Conservation (phyloP, 1,140 invertebrate species). For the Marisa cornuarietis region DNA sequence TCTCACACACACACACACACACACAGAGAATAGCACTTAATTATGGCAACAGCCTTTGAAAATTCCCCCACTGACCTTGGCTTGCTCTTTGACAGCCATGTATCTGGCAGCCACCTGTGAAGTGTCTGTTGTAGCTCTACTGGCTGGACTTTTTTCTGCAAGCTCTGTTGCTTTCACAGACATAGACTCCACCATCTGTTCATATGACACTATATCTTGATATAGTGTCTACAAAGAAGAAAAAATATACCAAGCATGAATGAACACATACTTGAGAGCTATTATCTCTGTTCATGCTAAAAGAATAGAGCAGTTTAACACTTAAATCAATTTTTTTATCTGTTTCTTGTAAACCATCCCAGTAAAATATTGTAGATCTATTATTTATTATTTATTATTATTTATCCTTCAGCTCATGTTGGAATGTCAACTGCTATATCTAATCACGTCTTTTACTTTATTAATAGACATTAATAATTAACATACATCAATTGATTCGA, state of each 20-base stretch:
- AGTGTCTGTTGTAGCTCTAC: constrained; percentile 81
- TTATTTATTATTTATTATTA: too few species aligned
- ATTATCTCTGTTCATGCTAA: too few species aligned
- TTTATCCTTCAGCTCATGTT: not conserved
- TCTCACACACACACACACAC: too few species aligned
- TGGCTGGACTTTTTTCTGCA: constrained; percentile 85
- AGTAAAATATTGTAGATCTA: too few species aligned
- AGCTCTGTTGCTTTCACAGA: constrained; percentile 88
- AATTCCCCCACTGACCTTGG: constrained; percentile 69
- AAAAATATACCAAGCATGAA: not conserved
- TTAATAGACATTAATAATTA: too few species aligned
- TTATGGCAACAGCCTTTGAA: not conserved
- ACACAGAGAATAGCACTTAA: too few species aligned
- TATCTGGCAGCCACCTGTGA: constrained; percentile 85
- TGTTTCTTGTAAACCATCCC: too few species aligned
- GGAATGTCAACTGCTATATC: not conserved
- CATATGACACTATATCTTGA: constrained; percentile 90
- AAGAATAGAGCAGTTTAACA: too few species aligned
- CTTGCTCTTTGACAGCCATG: constrained; percentile 77
- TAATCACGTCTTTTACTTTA: too few species aligned
- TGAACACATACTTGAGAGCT: not conserved
- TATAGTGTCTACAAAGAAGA: constrained; percentile 72
- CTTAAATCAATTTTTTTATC: too few species aligned
- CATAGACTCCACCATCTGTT: constrained; percentile 89
- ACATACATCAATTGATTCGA: too few species aligned